Base-by-base conservation (phyloP, 2,888 invertebrate genomes). In the Siphlonurus alternatus region DNA sequence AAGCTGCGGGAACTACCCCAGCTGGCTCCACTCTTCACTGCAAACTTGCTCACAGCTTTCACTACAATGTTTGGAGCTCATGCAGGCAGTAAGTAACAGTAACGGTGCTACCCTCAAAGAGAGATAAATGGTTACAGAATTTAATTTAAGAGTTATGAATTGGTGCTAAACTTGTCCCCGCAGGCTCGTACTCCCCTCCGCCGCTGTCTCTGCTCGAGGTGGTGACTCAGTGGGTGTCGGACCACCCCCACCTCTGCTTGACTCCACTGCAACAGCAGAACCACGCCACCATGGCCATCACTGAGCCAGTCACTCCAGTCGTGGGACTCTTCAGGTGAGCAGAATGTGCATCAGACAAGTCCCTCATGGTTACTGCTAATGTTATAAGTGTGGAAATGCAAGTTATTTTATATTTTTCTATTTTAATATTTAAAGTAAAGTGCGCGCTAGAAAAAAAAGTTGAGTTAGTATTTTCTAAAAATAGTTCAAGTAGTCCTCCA, bases 21-120 rank as follows among this genome's bases (percentile, higher is more conserved):
- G 68, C 82, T 88, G 1, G 89, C 89, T 0, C 88, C 91, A 1
- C 84, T 90, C 72, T 93, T 94, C 77, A 87, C 90, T 1, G 88
- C 93, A 0, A 92, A 92, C 77, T 87, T 93, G 71, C 83, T 93
- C 71, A 89, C 93, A 0, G 88, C 92, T 0, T 84, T 91, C 10
- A 86, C 91, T 0, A 89, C 91, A 72, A 80, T 91, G 64, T 92
- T 89, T 65, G 74, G 56, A n/a, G n/a, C 56, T 7, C n/a, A 56
- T 20, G 7, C 56, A 56, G 56, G 56, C n/a, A 56, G 56, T 56
- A 56, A 10, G 56, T 20, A 10, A 75, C 81, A n/a, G n/a, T n/a
- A n/a, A n/a, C 67, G 64, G 73, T 18, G 74, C 74, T 59, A 75
- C 79, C 64, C 76, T 81, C 22, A 7, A n/a, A n/a, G n/a, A n/a